phyloP scores from a whole-genome alignment of 2,888 invertebrate genomes.

The Fragum fragum region DNA sequence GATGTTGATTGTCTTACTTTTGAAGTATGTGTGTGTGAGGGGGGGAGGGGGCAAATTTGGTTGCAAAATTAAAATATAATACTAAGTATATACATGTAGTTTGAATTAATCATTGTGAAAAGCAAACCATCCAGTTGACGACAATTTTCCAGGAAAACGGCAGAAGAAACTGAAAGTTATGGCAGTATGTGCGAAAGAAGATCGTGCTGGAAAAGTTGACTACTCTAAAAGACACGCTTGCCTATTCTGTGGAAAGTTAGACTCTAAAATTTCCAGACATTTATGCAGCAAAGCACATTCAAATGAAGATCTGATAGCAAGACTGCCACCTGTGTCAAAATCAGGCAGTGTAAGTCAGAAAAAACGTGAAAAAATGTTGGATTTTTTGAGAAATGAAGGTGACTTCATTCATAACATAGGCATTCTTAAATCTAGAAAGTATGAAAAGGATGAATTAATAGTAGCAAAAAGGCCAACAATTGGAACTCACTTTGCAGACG shows the following conservation, averaged over 20 bases:
- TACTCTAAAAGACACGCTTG: constrained; percentile 40
- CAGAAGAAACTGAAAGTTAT: no score
- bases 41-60: no score
- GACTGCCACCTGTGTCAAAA: background rate
- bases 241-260: constrained; percentile 41
- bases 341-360: background rate
- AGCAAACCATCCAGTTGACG: no score
- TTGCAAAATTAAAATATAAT: no score
- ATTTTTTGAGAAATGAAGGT: constrained; percentile 41
- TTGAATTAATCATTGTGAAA: no score
- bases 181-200: no score
- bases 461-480: constrained; percentile 26
- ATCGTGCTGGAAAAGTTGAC: no score
- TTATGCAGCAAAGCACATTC: background rate
- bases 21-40: no score
- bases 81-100: no score
- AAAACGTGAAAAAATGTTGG: constrained; percentile 18
- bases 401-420: constrained; percentile 43
- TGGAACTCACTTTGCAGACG: constrained; percentile 18
- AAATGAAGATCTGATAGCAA: background rate
- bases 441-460: constrained; percentile 21
- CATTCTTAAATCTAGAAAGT: constrained; percentile 22
- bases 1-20: no score
- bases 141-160: no score
- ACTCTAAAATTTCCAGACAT: constrained; percentile 36